Evolutionary conservation across 2,888 invertebrate species (phyloP).

Genomic region (Mechanitis mazaeus): DNA sequence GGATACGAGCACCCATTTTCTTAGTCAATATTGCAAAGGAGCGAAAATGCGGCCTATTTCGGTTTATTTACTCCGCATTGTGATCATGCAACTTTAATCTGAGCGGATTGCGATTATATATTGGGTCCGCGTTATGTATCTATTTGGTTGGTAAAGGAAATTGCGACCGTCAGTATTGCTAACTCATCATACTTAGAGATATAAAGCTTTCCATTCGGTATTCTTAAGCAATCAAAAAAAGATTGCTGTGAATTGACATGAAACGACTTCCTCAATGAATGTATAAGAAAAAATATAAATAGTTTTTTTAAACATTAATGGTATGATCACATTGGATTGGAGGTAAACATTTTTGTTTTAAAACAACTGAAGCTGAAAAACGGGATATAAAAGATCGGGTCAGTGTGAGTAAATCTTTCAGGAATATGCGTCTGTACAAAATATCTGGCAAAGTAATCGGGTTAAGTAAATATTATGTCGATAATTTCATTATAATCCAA

Average conservation of each 20-base stretch:
- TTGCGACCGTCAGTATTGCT: conserved; percentile 58
- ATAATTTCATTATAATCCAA: conserved; percentile 15
- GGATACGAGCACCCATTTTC: conserved; percentile 40
- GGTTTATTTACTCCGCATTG: conserved; percentile 63
- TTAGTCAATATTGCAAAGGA: conserved; percentile 52
- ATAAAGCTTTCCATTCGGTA: conserved; percentile 12
- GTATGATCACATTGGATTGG: too few relatives aligned
- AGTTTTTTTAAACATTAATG: background rate
- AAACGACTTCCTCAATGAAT: background rate
- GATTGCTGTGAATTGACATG: background rate
- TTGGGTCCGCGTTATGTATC: conserved; percentile 45
- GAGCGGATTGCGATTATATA: conserved; percentile 59
- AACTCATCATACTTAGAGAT: conserved; percentile 58
- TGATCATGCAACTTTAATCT: conserved; percentile 67
- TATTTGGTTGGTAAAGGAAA: conserved; percentile 51
- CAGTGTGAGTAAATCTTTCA: conserved; percentile 38
- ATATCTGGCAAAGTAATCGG: conserved; percentile 32
- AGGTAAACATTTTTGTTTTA: too few relatives aligned
- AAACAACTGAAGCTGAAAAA: too few relatives aligned
- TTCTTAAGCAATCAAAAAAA: background rate
- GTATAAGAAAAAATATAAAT: background rate
- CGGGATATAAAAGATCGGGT: too few relatives aligned
- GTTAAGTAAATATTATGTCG: conserved; percentile 24
- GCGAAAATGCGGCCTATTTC: conserved; percentile 45
- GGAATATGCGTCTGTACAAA: conserved; percentile 43